A percentile compares a stretch with the other conserved stretches of the same genome.
These are phyloP conservation scores for Fulmarus glacialis DNA, from an alignment of 2,113 vertebrate species.

Conservation along the genomic window DNA sequence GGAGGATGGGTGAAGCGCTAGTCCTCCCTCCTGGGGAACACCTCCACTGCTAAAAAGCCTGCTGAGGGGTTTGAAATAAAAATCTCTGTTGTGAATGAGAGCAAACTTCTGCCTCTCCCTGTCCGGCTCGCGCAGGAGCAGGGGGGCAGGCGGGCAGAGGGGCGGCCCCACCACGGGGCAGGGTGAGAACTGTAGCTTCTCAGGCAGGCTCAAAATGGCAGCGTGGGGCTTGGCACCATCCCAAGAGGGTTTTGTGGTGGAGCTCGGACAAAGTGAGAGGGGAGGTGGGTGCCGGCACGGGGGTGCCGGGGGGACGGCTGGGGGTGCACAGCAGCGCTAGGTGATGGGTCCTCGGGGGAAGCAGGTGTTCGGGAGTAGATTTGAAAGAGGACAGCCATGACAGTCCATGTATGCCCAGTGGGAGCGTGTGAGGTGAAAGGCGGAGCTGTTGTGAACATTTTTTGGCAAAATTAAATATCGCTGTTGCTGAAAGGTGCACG, in stretches of 20 bases:
- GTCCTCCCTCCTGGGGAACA: not conserved
- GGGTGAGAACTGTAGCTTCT: not conserved
- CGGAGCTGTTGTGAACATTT: not conserved
- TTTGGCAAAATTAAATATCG: not conserved
- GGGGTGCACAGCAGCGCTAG: fast-evolving
- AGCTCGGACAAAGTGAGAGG: fast-evolving
- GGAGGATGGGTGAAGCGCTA: not conserved
- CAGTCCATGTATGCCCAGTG: fast-evolving
- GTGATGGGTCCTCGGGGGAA: not conserved
- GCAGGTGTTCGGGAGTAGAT: fast-evolving
- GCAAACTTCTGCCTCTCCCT: not conserved
- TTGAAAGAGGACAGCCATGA: not conserved
- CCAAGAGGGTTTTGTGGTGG: fast-evolving
- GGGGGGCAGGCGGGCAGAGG: fast-evolving
- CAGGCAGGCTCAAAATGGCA: fast-evolving
- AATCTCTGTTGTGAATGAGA: fast-evolving
- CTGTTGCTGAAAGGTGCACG: fast-evolving
- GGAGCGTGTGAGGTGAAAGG: fast-evolving
- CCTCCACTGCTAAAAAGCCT: fast-evolving
- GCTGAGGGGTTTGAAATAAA: not conserved
- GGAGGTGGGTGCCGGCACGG: fast-evolving
- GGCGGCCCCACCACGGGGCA: fast-evolving
- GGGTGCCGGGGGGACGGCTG: fast-evolving
- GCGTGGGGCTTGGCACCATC: fast-evolving
- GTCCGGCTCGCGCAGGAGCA: fast-evolving